Conservation (phyloP, 2,113 vertebrate species). For the Podarcis raffonei region DNA sequence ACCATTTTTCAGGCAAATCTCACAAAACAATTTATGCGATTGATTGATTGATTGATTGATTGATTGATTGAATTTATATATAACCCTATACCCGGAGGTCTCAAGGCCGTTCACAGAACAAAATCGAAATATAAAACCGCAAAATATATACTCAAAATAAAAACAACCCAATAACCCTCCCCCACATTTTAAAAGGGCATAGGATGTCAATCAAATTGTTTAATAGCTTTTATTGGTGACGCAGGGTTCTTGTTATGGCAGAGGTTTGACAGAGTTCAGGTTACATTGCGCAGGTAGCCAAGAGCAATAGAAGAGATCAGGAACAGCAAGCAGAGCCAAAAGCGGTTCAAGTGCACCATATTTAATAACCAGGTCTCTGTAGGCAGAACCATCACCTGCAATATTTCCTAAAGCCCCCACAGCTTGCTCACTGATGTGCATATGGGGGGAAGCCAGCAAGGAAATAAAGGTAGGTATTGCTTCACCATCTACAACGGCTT, state of each 20-base stretch:
- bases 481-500: constrained; percentile 87
- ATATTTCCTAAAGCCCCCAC: no score
- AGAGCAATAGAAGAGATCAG: constrained; percentile 84
- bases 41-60: no score
- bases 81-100: no score
- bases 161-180: no score
- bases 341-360: constrained; percentile 85
- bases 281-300: constrained; percentile 90
- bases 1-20: no score
- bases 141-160: no score
- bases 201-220: constrained; percentile 62
- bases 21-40: not conserved
- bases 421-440: no score
- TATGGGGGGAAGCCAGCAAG: constrained; percentile 68
- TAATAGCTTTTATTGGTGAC: constrained; percentile 86
- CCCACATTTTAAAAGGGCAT: no score
- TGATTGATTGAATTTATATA: no score
- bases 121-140: no score
- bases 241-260: constrained; percentile 97
- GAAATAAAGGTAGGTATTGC: constrained; percentile 88
- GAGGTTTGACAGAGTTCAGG: constrained; percentile 96
- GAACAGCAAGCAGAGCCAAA: constrained; percentile 80
- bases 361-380: constrained; percentile 27
- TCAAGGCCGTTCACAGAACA: no score
- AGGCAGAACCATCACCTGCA: not conserved